These are phyloP conservation scores for Pseudomyrmex sp. DNA, from an alignment of 1,140 invertebrate genomes.

Conservation along the genomic window DNA sequence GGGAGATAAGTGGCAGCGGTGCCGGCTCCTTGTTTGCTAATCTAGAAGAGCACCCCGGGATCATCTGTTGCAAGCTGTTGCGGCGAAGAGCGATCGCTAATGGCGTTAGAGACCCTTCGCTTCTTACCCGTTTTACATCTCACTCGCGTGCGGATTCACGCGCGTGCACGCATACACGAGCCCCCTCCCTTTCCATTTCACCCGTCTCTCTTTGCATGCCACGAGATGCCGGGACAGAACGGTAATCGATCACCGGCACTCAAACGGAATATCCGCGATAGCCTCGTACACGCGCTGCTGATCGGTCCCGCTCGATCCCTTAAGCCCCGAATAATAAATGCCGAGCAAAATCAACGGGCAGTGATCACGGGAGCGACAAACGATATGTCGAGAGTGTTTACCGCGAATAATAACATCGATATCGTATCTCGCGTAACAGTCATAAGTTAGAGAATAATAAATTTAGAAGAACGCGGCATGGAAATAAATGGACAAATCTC, in stretches of 20 bases:
- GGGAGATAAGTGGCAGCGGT: constrained; percentile 75
- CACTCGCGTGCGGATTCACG: neutral
- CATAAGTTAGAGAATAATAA: too few relatives aligned
- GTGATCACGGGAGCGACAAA: constrained; percentile 12
- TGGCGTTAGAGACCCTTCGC: constrained; percentile 71
- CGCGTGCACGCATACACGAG: neutral
- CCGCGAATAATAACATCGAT: neutral
- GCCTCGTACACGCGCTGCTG: constrained; percentile 17
- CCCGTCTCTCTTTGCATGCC: constrained; percentile 39
- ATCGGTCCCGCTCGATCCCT: constrained; percentile 47
- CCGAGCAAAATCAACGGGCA: constrained; percentile 42
- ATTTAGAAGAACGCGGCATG: too few relatives aligned
- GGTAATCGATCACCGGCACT: constrained; percentile 76
- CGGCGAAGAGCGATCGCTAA: constrained; percentile 78
- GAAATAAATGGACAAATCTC: too few relatives aligned
- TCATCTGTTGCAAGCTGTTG: constrained; percentile 80
- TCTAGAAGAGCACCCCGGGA: constrained; percentile 75
- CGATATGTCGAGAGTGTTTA: neutral
- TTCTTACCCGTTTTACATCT: constrained; percentile 24
- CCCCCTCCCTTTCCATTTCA: neutral
- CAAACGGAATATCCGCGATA: constrained; percentile 72
- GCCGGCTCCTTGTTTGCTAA: constrained; percentile 77
- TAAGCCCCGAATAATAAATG: constrained; percentile 61
- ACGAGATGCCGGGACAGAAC: constrained; percentile 13
- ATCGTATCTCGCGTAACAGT: too few relatives aligned